Conservation (phyloP, 2,113 vertebrate genomes). For the Ahaetulla prasina region DNA sequence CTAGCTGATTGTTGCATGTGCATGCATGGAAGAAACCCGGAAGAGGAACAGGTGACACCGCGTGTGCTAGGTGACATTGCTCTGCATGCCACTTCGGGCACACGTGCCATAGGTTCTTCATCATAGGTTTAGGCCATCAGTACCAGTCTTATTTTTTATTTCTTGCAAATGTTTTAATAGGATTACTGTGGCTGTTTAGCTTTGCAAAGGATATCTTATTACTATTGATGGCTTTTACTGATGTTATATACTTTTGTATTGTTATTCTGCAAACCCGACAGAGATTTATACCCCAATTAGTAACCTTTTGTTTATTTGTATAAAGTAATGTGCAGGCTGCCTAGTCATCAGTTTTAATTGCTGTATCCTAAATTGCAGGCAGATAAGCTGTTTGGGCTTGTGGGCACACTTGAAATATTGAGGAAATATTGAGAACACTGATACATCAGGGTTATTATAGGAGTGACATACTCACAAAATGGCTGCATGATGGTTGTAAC, state of each 20-base stretch:
- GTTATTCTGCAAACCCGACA: background rate
- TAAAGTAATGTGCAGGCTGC: background rate
- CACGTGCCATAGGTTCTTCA: too few relatives aligned
- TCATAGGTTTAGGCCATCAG: background rate
- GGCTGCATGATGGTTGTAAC: background rate
- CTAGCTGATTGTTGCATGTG: too few relatives aligned
- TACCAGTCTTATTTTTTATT: background rate
- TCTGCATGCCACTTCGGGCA: too few relatives aligned
- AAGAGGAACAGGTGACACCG: too few relatives aligned
- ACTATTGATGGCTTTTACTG: background rate
- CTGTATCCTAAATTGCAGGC: background rate
- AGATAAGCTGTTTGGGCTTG: background rate
- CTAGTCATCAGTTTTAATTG: background rate
- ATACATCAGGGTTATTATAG: background rate
- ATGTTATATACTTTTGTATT: background rate
- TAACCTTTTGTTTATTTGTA: background rate
- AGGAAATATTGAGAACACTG: background rate
- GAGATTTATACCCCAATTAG: background rate
- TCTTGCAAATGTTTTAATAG: background rate
- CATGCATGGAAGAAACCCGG: too few relatives aligned
- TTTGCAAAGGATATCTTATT: background rate
- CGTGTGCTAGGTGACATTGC: too few relatives aligned
- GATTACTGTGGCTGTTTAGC: background rate
- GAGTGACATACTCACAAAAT: background rate
- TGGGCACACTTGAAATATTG: background rate